A percentile compares a stretch with the other conserved stretches of the same genome.
These are phyloP conservation scores for Turdus rufiventris DNA, from an alignment of 2,113 vertebrate genomes.

Conservation along the genomic window DNA sequence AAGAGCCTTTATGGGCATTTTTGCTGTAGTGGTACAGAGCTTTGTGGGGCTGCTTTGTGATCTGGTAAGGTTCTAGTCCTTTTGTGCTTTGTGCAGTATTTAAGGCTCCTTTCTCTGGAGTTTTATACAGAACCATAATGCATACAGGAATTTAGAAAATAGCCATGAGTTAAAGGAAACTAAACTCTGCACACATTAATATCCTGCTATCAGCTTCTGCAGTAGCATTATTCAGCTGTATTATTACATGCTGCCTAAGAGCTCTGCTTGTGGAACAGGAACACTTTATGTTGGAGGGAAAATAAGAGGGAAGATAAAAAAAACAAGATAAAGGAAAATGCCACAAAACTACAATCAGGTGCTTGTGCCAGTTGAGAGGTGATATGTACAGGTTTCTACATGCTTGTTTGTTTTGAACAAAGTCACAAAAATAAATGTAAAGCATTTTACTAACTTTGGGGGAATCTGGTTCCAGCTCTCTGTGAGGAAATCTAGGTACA, in stretches of 20 bases:
- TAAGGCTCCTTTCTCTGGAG: not conserved
- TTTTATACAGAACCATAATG: not conserved
- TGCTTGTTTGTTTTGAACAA: not conserved
- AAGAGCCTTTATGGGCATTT: not conserved
- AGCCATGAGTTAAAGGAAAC: not conserved
- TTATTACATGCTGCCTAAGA: not conserved
- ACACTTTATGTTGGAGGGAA: not conserved
- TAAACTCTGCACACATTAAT: not conserved
- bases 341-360: not conserved
- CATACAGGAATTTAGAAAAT: not conserved
- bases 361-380: accelerated
- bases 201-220: not conserved
- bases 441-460: not conserved
- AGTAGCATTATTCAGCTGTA: not conserved
- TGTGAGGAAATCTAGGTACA: not conserved
- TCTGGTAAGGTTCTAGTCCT: not conserved
- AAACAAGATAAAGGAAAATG: not conserved
- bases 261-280: not conserved
- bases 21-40: not conserved
- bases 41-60: not conserved
- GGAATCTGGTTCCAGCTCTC: not conserved
- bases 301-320: not conserved
- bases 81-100: not conserved
- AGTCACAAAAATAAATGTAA: not conserved
- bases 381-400: not conserved